A percentile compares a stretch with the other conserved stretches of the same genome.
Conservation (phyloP, 2,888 invertebrate genomes). For the Caenorhabditis virilis region DNA sequence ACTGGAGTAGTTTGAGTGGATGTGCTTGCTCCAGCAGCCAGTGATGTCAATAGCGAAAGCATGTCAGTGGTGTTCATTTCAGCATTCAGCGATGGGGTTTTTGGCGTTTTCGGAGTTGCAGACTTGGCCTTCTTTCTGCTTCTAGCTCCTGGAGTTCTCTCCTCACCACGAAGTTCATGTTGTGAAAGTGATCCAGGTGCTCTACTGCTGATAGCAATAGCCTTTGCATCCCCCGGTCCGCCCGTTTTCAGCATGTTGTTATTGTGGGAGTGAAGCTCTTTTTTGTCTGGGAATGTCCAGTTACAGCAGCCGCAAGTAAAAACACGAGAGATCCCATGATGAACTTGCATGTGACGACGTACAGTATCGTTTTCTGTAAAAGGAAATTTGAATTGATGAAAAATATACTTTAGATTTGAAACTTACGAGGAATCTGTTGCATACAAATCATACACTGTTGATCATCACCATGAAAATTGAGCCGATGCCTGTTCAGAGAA, state of each 20-base stretch:
- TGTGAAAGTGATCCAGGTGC: conserved; percentile 46
- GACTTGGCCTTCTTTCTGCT: conserved; percentile 9
- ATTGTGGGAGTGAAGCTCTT: conserved; percentile 50
- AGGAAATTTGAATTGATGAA: too few relatives aligned
- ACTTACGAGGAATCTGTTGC: conserved; percentile 34
- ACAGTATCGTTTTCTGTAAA: conserved; percentile 49
- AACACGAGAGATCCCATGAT: conserved; percentile 40
- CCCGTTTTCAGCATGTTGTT: conserved; percentile 47
- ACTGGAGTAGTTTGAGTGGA: background rate
- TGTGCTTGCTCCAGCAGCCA: background rate
- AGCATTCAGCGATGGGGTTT: background rate
- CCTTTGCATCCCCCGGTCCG: conserved; percentile 36
- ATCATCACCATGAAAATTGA: conserved; percentile 57
- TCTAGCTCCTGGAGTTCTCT: conserved; percentile 9
- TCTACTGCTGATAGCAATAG: conserved; percentile 44
- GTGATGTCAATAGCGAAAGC: background rate
- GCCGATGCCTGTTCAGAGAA: conserved; percentile 51
- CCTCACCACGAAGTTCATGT: conserved; percentile 35
- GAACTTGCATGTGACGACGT: conserved; percentile 46
- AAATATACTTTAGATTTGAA: too few relatives aligned
- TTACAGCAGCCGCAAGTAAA: conserved; percentile 60
- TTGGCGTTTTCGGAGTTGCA: background rate
- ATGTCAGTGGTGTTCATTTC: too few relatives aligned
- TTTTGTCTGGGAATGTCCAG: conserved; percentile 60
- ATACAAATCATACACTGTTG: conserved; percentile 50